Percentiles rank a stretch among this genome's conserved stretches.
These are phyloP conservation scores for Drosophila seclusa DNA, from an alignment of 2,888 invertebrate species.

Conservation along the genomic window DNA sequence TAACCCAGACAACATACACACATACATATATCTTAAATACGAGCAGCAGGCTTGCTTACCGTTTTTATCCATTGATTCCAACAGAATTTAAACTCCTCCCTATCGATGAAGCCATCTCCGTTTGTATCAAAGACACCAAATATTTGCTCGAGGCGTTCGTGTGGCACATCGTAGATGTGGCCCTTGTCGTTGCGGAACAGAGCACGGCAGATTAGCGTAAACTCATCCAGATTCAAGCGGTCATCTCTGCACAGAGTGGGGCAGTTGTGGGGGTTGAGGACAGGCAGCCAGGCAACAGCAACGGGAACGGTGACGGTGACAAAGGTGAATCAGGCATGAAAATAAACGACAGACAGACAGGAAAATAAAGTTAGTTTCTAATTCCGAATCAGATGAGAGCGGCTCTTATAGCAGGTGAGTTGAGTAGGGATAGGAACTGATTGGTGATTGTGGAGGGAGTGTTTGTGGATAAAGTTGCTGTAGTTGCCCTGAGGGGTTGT, in stretches of 20 bases:
- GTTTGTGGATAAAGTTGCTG: constrained; percentile 18
- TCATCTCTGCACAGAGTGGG: constrained; percentile 88
- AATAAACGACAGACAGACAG: constrained; percentile 45
- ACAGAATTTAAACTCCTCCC: constrained; percentile 93
- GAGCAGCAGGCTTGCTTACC: constrained; percentile 84
- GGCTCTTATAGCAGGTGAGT: neutral
- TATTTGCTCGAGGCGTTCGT: constrained; percentile 90
- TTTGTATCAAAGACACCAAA: constrained; percentile 93
- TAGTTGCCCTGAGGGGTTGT: constrained; percentile 43
- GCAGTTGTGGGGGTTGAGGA: neutral
- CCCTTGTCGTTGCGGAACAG: constrained; percentile 94
- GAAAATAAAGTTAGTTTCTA: constrained; percentile 61
- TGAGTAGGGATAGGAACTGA: neutral
- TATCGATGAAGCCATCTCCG: constrained; percentile 91
- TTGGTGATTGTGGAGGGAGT: neutral
- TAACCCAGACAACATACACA: constrained; percentile 29
- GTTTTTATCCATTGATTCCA: constrained; percentile 97
- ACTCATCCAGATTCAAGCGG: constrained; percentile 90
- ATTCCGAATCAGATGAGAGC: constrained; percentile 35
- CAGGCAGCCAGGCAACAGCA: constrained; percentile 7
- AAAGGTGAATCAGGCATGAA: constrained; percentile 62
- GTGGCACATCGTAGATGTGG: constrained; percentile 91
- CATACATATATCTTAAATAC: neutral
- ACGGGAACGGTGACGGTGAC: constrained; percentile 6
- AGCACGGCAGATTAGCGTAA: constrained; percentile 92